phyloP scores from a whole-genome alignment of 2,888 invertebrate species.

The Polylopha cassiicola region DNA sequence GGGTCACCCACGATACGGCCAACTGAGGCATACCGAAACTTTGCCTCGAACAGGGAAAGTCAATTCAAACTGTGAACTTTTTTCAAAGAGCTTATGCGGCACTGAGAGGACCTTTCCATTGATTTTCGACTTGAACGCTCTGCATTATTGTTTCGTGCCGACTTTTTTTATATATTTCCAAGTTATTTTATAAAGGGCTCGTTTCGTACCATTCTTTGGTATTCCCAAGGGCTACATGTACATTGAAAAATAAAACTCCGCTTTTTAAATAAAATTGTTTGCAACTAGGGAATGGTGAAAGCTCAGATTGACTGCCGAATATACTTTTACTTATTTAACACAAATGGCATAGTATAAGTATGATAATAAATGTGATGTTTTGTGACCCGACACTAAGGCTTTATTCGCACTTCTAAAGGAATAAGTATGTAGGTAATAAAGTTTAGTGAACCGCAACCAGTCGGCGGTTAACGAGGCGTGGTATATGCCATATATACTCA shows the following conservation, averaged over 20 bases:
- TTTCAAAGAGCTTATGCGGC: slow-evolving; percentile 44
- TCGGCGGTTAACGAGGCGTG: slow-evolving; percentile 36
- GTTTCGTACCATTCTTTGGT: slow-evolving; percentile 8
- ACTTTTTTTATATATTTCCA: slow-evolving; percentile 11
- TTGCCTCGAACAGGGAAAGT: slow-evolving; percentile 60
- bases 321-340: neutral
- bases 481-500: slow-evolving; percentile 28
- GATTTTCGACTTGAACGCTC: slow-evolving; percentile 38
- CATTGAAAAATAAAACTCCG: slow-evolving; percentile 5
- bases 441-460: slow-evolving; percentile 45
- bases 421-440: slow-evolving; percentile 50
- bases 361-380: too few relatives aligned
- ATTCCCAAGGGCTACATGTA: slow-evolving; percentile 12
- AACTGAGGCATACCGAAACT: slow-evolving; percentile 48
- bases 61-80: slow-evolving; percentile 61
- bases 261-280: slow-evolving; percentile 4
- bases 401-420: too few relatives aligned
- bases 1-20: slow-evolving; percentile 39
- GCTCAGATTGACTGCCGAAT: slow-evolving; percentile 11
- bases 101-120: slow-evolving; percentile 41
- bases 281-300: neutral
- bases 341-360: neutral
- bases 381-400: too few relatives aligned
- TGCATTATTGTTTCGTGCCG: slow-evolving; percentile 27
- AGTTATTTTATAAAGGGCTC: slow-evolving; percentile 7